phyloP scores from a whole-genome alignment of 2,797 vertebrate genomes.

The Mionectes olivaceus region DNA sequence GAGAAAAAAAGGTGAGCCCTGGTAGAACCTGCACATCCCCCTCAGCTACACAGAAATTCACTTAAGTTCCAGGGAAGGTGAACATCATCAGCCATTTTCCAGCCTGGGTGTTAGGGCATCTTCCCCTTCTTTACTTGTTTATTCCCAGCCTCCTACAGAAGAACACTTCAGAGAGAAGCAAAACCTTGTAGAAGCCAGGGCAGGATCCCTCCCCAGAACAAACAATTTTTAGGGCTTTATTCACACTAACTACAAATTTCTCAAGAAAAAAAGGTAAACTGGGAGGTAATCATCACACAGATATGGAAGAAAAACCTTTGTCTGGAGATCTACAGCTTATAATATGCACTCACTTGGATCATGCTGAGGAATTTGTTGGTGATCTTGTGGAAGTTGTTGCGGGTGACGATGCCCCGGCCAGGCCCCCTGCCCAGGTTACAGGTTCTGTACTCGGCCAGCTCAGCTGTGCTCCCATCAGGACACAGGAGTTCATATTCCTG shows the following conservation, averaged over 20 bases:
- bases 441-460: slow-evolving; percentile 78
- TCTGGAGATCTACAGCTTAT: background rate
- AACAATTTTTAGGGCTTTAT: background rate
- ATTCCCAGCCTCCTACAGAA: background rate
- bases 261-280: background rate
- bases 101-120: background rate
- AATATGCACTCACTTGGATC: slow-evolving; percentile 77
- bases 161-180: background rate
- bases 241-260: background rate
- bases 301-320: background rate
- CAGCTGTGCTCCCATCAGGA: slow-evolving; percentile 84
- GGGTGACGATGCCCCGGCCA: slow-evolving; percentile 82
- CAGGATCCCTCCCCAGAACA: background rate
- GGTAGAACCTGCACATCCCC: background rate
- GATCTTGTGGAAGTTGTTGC: slow-evolving; percentile 83
- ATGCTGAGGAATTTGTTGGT: slow-evolving; percentile 83
- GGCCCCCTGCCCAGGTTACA: slow-evolving; percentile 90
- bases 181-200: background rate
- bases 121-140: background rate
- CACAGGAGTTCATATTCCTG: slow-evolving; percentile 85
- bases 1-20: background rate
- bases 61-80: background rate
- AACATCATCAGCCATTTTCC: background rate
- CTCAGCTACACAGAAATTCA: background rate
- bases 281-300: background rate